Percentiles rank a stretch among this genome's conserved stretches.
These are phyloP conservation scores for Muntiacus reevesi DNA, from an alignment of 2,113 vertebrate species.

Conservation along the genomic window DNA sequence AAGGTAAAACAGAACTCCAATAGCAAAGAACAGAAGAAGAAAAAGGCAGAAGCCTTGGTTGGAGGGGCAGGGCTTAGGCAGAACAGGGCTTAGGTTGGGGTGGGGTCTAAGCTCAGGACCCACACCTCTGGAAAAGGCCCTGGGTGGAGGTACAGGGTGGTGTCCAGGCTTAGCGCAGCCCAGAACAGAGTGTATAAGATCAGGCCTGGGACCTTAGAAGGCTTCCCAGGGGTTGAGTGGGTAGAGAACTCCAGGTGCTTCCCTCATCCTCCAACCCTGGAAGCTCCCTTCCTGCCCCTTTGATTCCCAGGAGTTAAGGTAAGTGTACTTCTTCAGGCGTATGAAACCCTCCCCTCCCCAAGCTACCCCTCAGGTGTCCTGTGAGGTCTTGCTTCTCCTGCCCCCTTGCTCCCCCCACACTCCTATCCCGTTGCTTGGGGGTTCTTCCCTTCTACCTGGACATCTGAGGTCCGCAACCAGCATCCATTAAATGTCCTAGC, in stretches of 20 bases:
- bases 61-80: not conserved
- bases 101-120: not conserved
- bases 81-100: not conserved
- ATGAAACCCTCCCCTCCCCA: not conserved
- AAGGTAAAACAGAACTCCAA: not conserved
- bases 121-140: not conserved
- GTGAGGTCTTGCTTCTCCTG: not conserved
- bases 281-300: not conserved
- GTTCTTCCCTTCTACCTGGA: not conserved
- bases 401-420: not conserved
- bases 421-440: not conserved
- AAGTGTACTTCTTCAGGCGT: not conserved
- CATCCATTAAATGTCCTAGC: not conserved
- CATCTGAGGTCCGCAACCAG: not conserved
- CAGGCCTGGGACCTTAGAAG: not conserved
- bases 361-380: not conserved
- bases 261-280: not conserved
- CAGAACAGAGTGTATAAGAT: not conserved
- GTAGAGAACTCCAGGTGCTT: not conserved
- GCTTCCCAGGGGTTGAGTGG: not conserved
- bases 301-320: not conserved
- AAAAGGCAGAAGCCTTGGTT: not conserved
- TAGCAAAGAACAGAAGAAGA: not conserved
- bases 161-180: not conserved
- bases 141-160: not conserved